phyloP scores from a whole-genome alignment of 2,113 vertebrate genomes.

The Rhynchomys soricoides region DNA sequence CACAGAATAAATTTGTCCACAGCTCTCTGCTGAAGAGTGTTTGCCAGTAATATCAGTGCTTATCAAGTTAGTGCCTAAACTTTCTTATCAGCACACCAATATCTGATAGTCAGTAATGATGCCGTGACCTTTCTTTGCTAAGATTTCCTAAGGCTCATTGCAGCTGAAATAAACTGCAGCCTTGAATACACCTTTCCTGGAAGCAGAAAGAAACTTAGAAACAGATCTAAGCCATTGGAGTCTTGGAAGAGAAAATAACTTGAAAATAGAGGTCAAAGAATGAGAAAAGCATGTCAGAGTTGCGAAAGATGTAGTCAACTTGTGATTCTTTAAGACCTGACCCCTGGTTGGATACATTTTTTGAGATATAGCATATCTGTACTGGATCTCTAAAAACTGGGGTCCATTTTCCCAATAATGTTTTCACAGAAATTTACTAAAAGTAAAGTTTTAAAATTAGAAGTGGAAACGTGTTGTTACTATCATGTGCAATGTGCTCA shows the following conservation, averaged over 20 bases:
- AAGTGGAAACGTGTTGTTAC: neutral
- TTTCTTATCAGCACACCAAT: slow-evolving; percentile 67
- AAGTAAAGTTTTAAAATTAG: slow-evolving; percentile 43
- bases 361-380: slow-evolving; percentile 16
- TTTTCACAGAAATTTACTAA: slow-evolving; percentile 3
- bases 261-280: slow-evolving; percentile 78
- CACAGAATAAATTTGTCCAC: slow-evolving; percentile 75
- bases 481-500: neutral
- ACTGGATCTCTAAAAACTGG: neutral
- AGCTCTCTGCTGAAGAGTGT: slow-evolving; percentile 64
- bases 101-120: slow-evolving; percentile 77
- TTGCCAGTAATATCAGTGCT: slow-evolving; percentile 68
- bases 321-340: slow-evolving; percentile 53
- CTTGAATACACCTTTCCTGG: slow-evolving; percentile 60
- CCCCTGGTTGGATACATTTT: slow-evolving; percentile 13
- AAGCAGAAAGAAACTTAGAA: slow-evolving; percentile 61
- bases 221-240: slow-evolving; percentile 63
- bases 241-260: slow-evolving; percentile 71
- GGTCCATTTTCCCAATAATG: slow-evolving; percentile 10
- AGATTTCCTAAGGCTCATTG: slow-evolving; percentile 69
- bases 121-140: slow-evolving; percentile 70
- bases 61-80: slow-evolving; percentile 75
- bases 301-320: slow-evolving; percentile 59
- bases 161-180: slow-evolving; percentile 69
- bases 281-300: slow-evolving; percentile 49